These are phyloP conservation scores for Piprites chloris DNA, from an alignment of 2,113 vertebrate species.

Conservation along the genomic window DNA sequence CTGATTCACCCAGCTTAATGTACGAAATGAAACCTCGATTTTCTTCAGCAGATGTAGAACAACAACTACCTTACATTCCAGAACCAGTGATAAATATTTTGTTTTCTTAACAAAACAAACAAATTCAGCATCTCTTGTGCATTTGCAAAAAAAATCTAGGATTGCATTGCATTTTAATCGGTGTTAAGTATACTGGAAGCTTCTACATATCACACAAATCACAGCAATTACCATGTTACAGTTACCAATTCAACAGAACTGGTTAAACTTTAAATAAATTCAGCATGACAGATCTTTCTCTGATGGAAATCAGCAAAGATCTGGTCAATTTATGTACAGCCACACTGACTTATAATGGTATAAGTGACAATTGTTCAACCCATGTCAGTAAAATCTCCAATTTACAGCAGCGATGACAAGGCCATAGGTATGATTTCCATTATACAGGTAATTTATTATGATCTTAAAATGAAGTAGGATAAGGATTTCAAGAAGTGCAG, in stretches of 20 bases:
- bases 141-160: neutral
- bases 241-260: neutral
- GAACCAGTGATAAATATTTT: neutral
- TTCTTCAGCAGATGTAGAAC: neutral
- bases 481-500: neutral
- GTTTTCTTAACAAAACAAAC: neutral
- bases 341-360: neutral
- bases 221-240: neutral
- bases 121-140: neutral
- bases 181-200: neutral
- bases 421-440: neutral
- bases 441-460: neutral
- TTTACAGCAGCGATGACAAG: neutral
- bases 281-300: neutral
- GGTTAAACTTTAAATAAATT: neutral
- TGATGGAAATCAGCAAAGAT: neutral
- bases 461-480: neutral
- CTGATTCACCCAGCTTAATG: constrained; percentile 48
- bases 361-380: neutral
- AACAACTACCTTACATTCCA: neutral
- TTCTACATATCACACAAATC: neutral
- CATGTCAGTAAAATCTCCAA: neutral
- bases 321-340: neutral
- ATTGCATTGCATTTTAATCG: neutral
- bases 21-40: constrained; percentile 48